These are phyloP conservation scores for Drosophila ustulata DNA, from an alignment of 2,888 invertebrate genomes.

Conservation along the genomic window DNA sequence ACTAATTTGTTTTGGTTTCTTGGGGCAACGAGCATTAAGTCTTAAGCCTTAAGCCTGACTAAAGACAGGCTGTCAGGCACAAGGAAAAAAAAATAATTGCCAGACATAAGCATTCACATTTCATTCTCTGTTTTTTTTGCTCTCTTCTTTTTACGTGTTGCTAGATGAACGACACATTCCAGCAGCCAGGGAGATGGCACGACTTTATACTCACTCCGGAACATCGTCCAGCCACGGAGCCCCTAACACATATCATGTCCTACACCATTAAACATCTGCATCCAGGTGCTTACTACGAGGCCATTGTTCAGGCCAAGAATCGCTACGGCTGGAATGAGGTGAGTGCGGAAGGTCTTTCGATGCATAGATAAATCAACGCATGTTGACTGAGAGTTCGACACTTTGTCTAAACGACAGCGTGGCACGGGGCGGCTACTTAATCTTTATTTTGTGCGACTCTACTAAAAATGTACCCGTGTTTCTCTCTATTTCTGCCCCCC, in stretches of 20 bases:
- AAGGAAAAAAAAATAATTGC: conserved; percentile 33
- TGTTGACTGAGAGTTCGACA: conserved; percentile 44
- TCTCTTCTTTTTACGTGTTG: not conserved
- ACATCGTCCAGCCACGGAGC: conserved; percentile 84
- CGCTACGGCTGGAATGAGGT: conserved; percentile 91
- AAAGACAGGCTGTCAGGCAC: conserved; percentile 22
- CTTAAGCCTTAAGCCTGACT: conserved; percentile 25
- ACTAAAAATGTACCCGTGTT: conserved; percentile 15
- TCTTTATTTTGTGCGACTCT: conserved; percentile 54
- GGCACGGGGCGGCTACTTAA: conserved; percentile 49
- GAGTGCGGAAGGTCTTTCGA: conserved; percentile 35
- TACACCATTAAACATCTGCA: conserved; percentile 88
- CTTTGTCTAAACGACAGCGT: conserved; percentile 33
- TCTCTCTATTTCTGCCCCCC: not conserved
- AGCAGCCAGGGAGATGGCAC: conserved; percentile 90
- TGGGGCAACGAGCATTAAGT: conserved; percentile 16
- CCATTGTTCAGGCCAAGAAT: conserved; percentile 91
- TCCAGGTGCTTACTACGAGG: conserved; percentile 90
- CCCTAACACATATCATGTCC: conserved; percentile 87
- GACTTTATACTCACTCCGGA: conserved; percentile 86
- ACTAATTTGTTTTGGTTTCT: conserved; percentile 34
- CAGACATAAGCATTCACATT: conserved; percentile 39
- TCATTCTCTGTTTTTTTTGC: conserved; percentile 14
- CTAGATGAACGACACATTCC: conserved; percentile 90
- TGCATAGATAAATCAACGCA: conserved; percentile 45